Evolutionary conservation across 2,888 invertebrate species (phyloP), one percentile per base, ranked within the genome.

Genomic region (Biston betularia): DNA sequence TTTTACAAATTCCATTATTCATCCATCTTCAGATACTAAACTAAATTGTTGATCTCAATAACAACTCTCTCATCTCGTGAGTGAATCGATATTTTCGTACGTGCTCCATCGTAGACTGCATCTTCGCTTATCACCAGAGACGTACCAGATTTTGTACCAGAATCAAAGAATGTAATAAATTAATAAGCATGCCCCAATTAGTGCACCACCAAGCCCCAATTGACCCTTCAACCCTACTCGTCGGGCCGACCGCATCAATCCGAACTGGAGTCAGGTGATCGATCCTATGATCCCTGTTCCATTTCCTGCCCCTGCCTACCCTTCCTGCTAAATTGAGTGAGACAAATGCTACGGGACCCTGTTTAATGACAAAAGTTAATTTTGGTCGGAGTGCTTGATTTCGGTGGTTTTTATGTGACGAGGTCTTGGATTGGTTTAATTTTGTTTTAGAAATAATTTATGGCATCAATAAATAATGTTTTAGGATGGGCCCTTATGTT

Each of bases 311-410:
- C 79, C 78, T 59, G 56, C 53, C 68, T 68, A 77, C 77, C 82
- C 80, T 79, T 79, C 74, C 76, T 76, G 75, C 74, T 82, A 82
- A 83, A 86, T 86, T 81, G 84, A 82, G 77, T 79, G 82, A 81
- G 85, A 84, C 84, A 84, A 86, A 86, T 82, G 82, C 80, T 74
- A 74, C 73, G 76, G 69, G 40, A 75, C 77, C 74, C 71, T 73
- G 72, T 74, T 81, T 85, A 87, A 87, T 86, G 85, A 79, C 75
- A 75, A 76, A 79, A 80, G 80, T 83, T 83, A 85, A 86, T 83
- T 79, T 72, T 74, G 72, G 72, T 68, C 60, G 63, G 69, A 66
- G 67, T 65, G 63, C 68, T 57, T 48, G 58, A 65, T 60, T 54
- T 63, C 14, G 48, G 38, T 49, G 52, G 33, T 65, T 55, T 61